Evolutionary conservation across 2,888 invertebrate genomes (phyloP).

Genomic region (Drosophila buzzatii): DNA sequence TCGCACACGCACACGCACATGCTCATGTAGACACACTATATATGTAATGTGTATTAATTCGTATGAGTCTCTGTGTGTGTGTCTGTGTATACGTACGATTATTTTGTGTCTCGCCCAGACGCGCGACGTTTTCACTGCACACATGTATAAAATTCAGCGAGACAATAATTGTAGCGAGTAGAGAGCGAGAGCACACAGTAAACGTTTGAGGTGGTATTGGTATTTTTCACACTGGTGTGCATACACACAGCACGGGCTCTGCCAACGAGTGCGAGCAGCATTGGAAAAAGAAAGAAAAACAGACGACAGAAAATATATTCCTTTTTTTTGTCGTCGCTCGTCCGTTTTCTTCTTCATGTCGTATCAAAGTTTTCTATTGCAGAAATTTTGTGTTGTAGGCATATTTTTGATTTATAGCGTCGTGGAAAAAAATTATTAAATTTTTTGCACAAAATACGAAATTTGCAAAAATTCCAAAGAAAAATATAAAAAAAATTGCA

Average conservation of each 20-base stretch:
- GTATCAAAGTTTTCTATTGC: constrained; percentile 84
- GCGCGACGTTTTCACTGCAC: constrained; percentile 65
- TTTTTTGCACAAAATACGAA: constrained; percentile 72
- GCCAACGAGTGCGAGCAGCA: constrained; percentile 82
- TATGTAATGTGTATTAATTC: neutral
- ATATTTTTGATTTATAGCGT: constrained; percentile 66
- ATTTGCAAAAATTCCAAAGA: constrained; percentile 67
- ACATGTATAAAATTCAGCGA: constrained; percentile 54
- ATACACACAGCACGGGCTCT: constrained; percentile 63
- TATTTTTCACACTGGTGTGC: constrained; percentile 63
- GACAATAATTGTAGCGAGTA: constrained; percentile 53
- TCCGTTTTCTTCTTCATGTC: constrained; percentile 83
- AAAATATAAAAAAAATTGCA: constrained; percentile 70
- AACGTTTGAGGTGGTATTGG: constrained; percentile 52
- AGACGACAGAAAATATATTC: constrained; percentile 82
- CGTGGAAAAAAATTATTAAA: constrained; percentile 69
- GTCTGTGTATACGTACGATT: constrained; percentile 26
- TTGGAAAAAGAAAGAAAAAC: constrained; percentile 84
- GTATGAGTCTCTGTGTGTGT: neutral
- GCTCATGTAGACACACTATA: constrained; percentile 38
- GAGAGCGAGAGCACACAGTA: constrained; percentile 56
- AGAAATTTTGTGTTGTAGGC: constrained; percentile 77
- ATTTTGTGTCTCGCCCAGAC: constrained; percentile 51
- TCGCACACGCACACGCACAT: constrained; percentile 43
- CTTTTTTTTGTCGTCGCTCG: constrained; percentile 82